Evolutionary conservation across 2,888 invertebrate species (phyloP).

Genomic region (Sycophila texana): DNA sequence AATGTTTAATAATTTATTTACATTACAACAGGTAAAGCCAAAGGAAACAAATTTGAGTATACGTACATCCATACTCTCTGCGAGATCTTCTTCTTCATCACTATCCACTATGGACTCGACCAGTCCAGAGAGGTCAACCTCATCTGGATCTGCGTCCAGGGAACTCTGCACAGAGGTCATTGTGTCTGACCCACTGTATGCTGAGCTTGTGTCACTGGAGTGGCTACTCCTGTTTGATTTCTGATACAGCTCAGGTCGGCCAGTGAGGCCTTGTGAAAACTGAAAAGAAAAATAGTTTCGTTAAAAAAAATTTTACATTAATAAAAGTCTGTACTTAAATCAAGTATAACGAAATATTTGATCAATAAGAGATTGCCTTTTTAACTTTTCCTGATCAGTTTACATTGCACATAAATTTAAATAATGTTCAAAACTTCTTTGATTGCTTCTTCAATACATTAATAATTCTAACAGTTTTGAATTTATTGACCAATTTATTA

Average conservation of each 20-base stretch:
- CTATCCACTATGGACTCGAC: conserved; percentile 97
- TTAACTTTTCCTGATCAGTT: too few relatives aligned
- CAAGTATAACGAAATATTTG: too few relatives aligned
- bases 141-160: conserved; percentile 83
- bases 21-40: not conserved
- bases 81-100: conserved; percentile 95
- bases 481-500: too few relatives aligned
- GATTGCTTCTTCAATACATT: too few relatives aligned
- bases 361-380: too few relatives aligned
- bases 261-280: conserved; percentile 74
- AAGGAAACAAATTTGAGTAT: not conserved
- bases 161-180: conserved; percentile 95
- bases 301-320: not conserved
- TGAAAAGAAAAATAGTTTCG: conserved; percentile 58
- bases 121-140: conserved; percentile 94
- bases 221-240: conserved; percentile 90
- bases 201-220: conserved; percentile 96
- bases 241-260: conserved; percentile 86
- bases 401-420: too few relatives aligned
- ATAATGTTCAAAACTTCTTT: too few relatives aligned
- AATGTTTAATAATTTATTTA: not conserved
- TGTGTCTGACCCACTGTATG: conserved; percentile 96
- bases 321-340: too few relatives aligned
- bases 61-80: conserved; percentile 90
- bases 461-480: too few relatives aligned